A percentile compares a stretch with the other conserved stretches of the same genome.
Evolutionary conservation across 2,797 vertebrate genomes (phyloP).

Genomic region (Miichthys miiuy): DNA sequence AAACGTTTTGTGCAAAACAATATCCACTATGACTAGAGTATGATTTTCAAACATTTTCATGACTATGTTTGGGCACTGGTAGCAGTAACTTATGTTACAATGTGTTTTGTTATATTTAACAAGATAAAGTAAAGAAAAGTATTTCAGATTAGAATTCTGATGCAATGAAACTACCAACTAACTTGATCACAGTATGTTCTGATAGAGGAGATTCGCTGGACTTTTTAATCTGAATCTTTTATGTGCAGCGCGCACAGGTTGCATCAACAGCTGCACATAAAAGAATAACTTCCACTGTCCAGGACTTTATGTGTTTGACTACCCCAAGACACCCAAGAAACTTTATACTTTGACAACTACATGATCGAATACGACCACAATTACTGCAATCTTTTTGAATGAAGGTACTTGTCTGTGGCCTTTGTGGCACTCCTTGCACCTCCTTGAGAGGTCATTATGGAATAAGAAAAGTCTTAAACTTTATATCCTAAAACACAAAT

Average conservation of each 20-base stretch:
- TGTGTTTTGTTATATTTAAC: too few species aligned
- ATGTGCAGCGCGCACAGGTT: background rate
- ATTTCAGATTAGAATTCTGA: background rate
- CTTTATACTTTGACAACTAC: background rate
- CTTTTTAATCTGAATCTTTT: background rate
- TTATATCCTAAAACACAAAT: background rate
- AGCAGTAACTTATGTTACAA: too few species aligned
- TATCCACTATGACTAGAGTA: too few species aligned
- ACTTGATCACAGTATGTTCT: background rate
- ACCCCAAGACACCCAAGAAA: background rate
- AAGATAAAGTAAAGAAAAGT: too few species aligned
- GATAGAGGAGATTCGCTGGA: background rate
- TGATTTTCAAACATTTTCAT: too few species aligned
- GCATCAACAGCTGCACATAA: background rate
- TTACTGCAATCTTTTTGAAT: background rate
- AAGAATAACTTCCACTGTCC: background rate
- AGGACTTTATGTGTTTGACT: background rate
- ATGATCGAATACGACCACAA: background rate
- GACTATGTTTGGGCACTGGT: too few species aligned
- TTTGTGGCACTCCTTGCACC: background rate
- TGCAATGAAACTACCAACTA: background rate
- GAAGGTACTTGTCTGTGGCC: background rate
- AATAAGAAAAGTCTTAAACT: background rate
- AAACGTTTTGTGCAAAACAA: too few species aligned
- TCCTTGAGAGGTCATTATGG: too few species aligned